A percentile compares a stretch with the other conserved stretches of the same genome.
Conservation (phyloP, 2,797 vertebrate genomes). For the Australoheros facetus region DNA sequence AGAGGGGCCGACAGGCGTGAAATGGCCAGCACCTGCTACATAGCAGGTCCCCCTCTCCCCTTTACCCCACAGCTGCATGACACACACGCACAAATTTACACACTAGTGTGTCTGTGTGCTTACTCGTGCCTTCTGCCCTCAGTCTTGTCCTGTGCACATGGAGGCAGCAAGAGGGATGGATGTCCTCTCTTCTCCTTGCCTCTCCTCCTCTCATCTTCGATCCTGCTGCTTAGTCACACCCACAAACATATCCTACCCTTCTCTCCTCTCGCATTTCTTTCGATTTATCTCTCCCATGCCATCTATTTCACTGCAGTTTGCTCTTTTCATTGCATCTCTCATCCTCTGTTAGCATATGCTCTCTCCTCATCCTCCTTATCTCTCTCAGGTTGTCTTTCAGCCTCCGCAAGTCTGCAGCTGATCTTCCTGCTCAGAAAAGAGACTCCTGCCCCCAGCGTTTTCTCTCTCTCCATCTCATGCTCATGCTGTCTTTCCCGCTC, state of each 20-base stretch:
- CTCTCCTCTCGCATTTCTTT: conserved; percentile 24
- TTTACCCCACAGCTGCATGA: conserved; percentile 66
- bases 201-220: conserved; percentile 59
- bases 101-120: conserved; percentile 31
- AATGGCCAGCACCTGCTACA: conserved; percentile 80
- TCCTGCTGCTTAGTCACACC: conserved; percentile 66
- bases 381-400: conserved; percentile 74
- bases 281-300: conserved; percentile 46
- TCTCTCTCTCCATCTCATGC: conserved; percentile 26
- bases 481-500: conserved; percentile 22
- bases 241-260: conserved; percentile 21
- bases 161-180: conserved; percentile 54
- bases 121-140: conserved; percentile 48
- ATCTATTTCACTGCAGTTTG: conserved; percentile 59
- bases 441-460: conserved; percentile 58
- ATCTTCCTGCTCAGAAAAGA: conserved; percentile 57
- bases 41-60: conserved; percentile 59
- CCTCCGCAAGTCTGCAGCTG: conserved; percentile 58
- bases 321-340: conserved; percentile 65
- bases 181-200: conserved; percentile 62
- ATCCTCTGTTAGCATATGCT: conserved; percentile 68
- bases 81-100: conserved; percentile 37
- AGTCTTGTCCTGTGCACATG: conserved; percentile 50
- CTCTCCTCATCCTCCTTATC: conserved; percentile 69
- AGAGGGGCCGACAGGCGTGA: conserved; percentile 78